These are phyloP conservation scores for Manis javanica DNA, from an alignment of 2,797 vertebrate species.

Conservation along the genomic window DNA sequence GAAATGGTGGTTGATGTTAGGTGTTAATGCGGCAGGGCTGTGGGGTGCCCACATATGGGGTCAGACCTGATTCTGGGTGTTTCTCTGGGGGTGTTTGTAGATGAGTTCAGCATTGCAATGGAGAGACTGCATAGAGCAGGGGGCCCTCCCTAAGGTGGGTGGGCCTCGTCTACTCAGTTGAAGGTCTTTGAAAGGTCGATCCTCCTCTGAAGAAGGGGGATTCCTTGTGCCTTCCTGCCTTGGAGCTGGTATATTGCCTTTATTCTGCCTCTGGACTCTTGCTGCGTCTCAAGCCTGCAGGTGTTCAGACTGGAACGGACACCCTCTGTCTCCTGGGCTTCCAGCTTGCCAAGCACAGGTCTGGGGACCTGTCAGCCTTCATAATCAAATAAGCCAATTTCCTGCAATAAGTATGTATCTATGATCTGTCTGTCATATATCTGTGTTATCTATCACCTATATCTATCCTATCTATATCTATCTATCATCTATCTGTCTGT, in stretches of 20 bases:
- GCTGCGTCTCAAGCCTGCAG: too few species aligned
- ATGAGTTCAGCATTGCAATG: neutral
- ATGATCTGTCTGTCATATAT: neutral
- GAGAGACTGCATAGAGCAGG: neutral
- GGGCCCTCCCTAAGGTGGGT: too few species aligned
- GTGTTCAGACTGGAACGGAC: neutral
- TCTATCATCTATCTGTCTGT: neutral
- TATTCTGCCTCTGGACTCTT: neutral
- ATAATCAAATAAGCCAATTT: neutral
- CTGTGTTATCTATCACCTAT: neutral
- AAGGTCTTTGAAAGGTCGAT: neutral
- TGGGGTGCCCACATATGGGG: neutral
- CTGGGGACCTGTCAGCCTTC: neutral
- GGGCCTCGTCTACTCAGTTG: neutral
- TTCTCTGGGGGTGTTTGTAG: neutral
- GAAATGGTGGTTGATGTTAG: too few species aligned
- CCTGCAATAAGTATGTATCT: neutral
- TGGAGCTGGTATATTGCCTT: neutral
- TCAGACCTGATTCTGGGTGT: neutral
- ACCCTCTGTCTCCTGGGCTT: neutral
- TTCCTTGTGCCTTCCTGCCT: neutral
- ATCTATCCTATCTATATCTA: too few species aligned
- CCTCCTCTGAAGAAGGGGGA: too few species aligned
- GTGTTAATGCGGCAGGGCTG: neutral
- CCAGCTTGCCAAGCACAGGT: neutral